A percentile compares a stretch with the other conserved stretches of the same genome.
phyloP scores from a whole-genome alignment of 2,113 vertebrate genomes.

The Potamarius usumacintae region DNA sequence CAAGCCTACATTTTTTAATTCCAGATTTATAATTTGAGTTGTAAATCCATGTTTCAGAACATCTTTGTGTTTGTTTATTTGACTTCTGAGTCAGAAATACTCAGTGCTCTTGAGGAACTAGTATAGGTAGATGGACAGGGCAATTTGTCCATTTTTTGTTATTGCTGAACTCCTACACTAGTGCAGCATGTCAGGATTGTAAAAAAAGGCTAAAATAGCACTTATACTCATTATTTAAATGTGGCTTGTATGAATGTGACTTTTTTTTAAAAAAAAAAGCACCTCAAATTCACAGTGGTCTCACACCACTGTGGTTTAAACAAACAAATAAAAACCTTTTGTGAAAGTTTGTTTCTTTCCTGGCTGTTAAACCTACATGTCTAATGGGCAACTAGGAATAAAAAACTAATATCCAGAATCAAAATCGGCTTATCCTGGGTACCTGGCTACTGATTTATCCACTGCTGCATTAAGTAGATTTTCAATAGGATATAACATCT shows the following conservation, averaged over 20 bases:
- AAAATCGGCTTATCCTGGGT: background rate
- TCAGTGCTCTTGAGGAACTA: background rate
- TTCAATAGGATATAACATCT: background rate
- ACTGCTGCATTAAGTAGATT: background rate
- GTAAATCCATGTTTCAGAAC: background rate
- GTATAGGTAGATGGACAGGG: background rate
- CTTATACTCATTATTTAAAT: background rate
- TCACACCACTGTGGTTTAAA: background rate
- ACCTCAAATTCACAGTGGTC: no score
- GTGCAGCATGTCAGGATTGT: background rate
- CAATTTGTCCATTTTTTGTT: background rate
- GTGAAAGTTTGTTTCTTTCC: background rate
- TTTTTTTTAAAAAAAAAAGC: background rate
- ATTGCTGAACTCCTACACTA: background rate
- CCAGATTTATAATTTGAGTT: background rate
- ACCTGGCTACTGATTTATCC: background rate
- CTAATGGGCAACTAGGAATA: background rate
- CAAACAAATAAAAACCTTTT: background rate
- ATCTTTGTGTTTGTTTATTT: background rate
- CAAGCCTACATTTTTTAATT: background rate
- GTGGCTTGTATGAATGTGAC: background rate
- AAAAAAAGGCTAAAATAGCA: background rate
- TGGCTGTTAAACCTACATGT: background rate
- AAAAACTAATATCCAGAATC: background rate
- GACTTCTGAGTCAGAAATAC: background rate